Evolutionary conservation across 2,888 invertebrate species (phyloP), one percentile per base, ranked within the genome.

Genomic region (Crossocerus cetratus): DNA sequence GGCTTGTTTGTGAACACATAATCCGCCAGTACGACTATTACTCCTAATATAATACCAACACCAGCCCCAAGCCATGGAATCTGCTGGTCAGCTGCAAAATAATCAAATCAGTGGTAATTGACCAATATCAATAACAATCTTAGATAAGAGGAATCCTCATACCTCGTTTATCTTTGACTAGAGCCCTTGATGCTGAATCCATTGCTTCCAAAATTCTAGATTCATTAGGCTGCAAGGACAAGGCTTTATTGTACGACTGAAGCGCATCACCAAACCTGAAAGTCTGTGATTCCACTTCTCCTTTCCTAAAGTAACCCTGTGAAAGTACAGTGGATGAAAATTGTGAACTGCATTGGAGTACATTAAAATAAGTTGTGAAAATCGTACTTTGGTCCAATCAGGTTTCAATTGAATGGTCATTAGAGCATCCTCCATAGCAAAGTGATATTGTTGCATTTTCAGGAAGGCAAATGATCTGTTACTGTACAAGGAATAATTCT

Each of bases 391-490:
- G 5, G 95, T 94, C 96, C 96, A 96, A 58, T 93, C 92, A 18
- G 96, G 95, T 87, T 94, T 94, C 65, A 96, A 87, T 86, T 92
- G 92, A 65, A 96, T 95, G 2, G 94, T 94, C 89, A 94, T 93
- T 84, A 94, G 92, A 2, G 96, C 96, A 92, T 96, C 96, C 88
- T 95, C 93, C 82, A 95, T 91, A 0, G 96, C 94, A 80, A 94
- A 92, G 89, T 94, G 95, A 90, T 94, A 95, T 87, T 95, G 95
- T 83, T 95, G 93, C 80, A 95, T 90, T 90, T 95, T 95, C 44
- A 96, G 91, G 90, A 96, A 96, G 13, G 95, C 95, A 86, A 94
- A 93, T 3, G 96, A 96, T 86, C 96, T 92, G 89, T 97, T 97
- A 86, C 96, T 96, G 90, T 94, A 94, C 57, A 96, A 88, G 16